Evolutionary conservation across 2,797 vertebrate species (phyloP).

Genomic region (Diplodus sargus): DNA sequence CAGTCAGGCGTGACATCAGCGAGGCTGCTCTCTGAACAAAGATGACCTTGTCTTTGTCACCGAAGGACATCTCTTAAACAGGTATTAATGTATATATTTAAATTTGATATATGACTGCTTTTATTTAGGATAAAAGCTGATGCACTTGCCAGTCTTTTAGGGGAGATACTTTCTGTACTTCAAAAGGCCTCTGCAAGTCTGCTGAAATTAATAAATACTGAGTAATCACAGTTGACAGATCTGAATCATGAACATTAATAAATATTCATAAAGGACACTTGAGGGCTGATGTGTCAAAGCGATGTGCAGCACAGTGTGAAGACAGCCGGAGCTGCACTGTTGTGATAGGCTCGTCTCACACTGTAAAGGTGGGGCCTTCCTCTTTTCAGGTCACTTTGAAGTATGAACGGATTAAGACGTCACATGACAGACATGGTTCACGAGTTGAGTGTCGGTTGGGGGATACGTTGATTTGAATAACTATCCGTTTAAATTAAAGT

Average conservation of each 20-base stretch:
- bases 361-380: slow-evolving; percentile 5
- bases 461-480: slow-evolving; percentile 46
- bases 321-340: slow-evolving; percentile 20
- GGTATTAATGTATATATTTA: neutral
- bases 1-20: slow-evolving; percentile 37
- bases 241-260: slow-evolving; percentile 57
- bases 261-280: slow-evolving; percentile 75
- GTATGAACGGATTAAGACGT: slow-evolving; percentile 30
- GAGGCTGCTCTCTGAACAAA: slow-evolving; percentile 28
- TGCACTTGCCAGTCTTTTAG: neutral
- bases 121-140: slow-evolving; percentile 8
- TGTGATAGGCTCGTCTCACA: neutral
- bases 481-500: slow-evolving; percentile 35
- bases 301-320: slow-evolving; percentile 44
- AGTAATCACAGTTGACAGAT: slow-evolving; percentile 66
- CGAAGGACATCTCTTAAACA: slow-evolving; percentile 23
- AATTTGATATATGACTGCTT: neutral
- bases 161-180: slow-evolving; percentile 2
- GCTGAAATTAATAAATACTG: slow-evolving; percentile 47
- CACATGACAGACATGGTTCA: neutral
- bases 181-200: slow-evolving; percentile 10
- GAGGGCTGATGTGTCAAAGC: slow-evolving; percentile 57
- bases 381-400: neutral
- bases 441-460: neutral
- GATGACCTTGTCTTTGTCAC: slow-evolving; percentile 29